phyloP scores from a whole-genome alignment of 2,113 vertebrate species.

The Chlorocebus sabaeus region DNA sequence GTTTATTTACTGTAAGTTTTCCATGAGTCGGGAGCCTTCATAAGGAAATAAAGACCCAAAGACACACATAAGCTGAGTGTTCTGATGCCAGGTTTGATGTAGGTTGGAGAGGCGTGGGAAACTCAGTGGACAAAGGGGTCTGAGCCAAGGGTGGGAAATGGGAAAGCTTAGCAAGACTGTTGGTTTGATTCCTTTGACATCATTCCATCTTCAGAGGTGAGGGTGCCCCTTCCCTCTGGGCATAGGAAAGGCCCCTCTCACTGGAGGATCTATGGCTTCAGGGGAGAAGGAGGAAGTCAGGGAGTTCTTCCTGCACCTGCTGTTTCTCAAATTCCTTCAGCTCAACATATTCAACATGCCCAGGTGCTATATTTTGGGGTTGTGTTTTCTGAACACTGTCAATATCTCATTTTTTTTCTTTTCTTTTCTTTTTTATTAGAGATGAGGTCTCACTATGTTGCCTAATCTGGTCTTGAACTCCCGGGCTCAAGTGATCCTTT shows the following conservation, averaged over 20 bases:
- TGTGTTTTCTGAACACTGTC: background rate
- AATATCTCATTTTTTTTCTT: background rate
- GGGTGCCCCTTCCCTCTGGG: background rate
- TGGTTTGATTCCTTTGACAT: background rate
- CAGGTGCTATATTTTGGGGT: background rate
- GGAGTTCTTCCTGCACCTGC: background rate
- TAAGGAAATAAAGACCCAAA: background rate
- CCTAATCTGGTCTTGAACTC: no score
- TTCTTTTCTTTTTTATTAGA: no score
- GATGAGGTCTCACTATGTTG: no score
- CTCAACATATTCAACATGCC: background rate
- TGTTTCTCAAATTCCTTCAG: background rate
- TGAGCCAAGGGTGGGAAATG: no score
- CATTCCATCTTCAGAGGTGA: background rate
- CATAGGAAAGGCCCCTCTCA: background rate
- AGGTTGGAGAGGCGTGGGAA: background rate
- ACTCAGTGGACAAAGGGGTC: background rate
- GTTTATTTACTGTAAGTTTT: background rate
- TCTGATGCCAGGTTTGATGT: background rate
- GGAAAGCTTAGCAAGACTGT: no score
- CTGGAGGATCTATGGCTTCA: background rate
- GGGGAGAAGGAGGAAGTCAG: background rate
- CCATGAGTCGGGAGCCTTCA: background rate
- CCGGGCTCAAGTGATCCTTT: no score
- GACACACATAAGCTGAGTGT: fast-evolving